phyloP scores from a whole-genome alignment of 2,113 vertebrate species.

The Tetraodon nigroviridis region DNA sequence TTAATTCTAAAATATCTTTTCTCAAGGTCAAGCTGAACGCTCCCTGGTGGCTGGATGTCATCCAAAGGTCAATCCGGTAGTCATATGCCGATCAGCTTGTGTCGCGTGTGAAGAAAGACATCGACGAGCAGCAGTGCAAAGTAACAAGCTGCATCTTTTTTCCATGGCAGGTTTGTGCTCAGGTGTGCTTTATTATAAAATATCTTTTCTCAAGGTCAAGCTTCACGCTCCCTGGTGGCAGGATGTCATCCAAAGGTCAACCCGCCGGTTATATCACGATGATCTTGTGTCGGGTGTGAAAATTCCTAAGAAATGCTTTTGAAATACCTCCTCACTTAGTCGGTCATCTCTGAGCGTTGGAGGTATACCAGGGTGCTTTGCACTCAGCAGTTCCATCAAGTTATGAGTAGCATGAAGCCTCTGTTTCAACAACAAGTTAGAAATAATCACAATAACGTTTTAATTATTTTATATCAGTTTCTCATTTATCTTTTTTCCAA shows the following conservation, averaged over 20 bases:
- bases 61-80: conserved; percentile 83
- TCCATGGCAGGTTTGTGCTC: too few relatives aligned
- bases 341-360: conserved; percentile 89
- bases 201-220: too few relatives aligned
- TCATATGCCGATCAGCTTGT: conserved; percentile 88
- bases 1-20: background rate
- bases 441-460: background rate
- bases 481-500: background rate
- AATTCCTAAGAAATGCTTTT: background rate
- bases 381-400: conserved; percentile 86
- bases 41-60: conserved; percentile 95
- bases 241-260: too few relatives aligned
- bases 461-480: background rate
- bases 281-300: too few relatives aligned
- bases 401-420: conserved; percentile 97
- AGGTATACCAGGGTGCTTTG: conserved; percentile 90
- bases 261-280: too few relatives aligned
- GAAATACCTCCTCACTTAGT: conserved; percentile 88
- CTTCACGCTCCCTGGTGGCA: too few relatives aligned
- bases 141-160: too few relatives aligned
- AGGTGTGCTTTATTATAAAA: too few relatives aligned
- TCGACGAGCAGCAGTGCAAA: too few relatives aligned
- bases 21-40: conserved; percentile 74
- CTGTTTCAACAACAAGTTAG: conserved; percentile 59
- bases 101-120: conserved; percentile 88